Conservation (phyloP, 2,113 vertebrate species). For the Noctilio leporinus region DNA sequence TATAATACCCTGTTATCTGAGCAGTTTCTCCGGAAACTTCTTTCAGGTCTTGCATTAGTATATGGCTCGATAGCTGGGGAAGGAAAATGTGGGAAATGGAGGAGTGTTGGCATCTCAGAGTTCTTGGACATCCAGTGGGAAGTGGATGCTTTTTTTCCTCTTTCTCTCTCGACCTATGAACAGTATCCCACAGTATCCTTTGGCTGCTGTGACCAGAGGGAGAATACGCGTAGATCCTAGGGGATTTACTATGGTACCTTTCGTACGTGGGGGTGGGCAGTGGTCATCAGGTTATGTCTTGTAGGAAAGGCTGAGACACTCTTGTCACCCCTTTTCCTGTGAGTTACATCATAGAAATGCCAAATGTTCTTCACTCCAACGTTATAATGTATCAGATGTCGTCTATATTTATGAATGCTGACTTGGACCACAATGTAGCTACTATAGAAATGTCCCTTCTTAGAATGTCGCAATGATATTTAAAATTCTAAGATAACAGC, state of each 20-base stretch:
- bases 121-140: neutral
- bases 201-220: neutral
- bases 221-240: neutral
- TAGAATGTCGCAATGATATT: neutral
- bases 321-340: neutral
- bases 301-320: neutral
- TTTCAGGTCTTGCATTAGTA: neutral
- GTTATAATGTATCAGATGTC: neutral
- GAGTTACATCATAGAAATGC: neutral
- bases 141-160: neutral
- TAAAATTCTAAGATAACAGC: neutral
- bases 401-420: neutral
- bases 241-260: neutral
- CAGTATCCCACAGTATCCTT: neutral
- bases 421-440: neutral
- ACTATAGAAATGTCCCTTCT: neutral
- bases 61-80: neutral
- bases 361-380: neutral
- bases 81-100: neutral
- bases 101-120: neutral
- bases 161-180: neutral
- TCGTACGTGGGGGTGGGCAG: no score
- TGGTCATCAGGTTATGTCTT: neutral
- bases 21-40: constrained; percentile 1
- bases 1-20: neutral